Base-by-base conservation (phyloP, 2,888 invertebrate species). In the Diarsia mendica region DNA sequence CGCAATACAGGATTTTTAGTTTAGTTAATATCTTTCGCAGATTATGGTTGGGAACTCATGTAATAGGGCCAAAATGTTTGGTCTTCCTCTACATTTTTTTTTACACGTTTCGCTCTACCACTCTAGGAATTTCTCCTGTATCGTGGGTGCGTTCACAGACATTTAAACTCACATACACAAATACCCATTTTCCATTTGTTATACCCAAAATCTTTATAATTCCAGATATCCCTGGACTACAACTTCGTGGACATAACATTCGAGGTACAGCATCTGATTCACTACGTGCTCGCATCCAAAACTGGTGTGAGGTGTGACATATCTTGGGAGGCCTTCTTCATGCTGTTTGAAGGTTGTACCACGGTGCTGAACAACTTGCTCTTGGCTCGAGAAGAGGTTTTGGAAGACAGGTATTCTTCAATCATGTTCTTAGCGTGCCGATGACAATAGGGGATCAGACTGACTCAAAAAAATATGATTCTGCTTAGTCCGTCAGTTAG, bases 361-460 rank as follows among this genome's bases (percentile, higher is more conserved):
- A 79, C 86, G 0, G 88, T 96, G 2, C 79, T 96, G 76, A 96
- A 96, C 75, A 92, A 91, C 72, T 84, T 96, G 48, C 85, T 96
- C 3, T 72, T 95, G 28, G 92, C 94, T 0, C 92, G 96, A 69
- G 95, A 96, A 67, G 96, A 96, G 79, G 88, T 96, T 67, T 88
- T 96, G 48, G 96, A 96, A 89, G 96, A 96, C 82, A 95, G 96
- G 96, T 63, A 39, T n/a, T n/a, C n/a, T n/a, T n/a, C n/a, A n/a
- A n/a, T n/a, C n/a, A n/a, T n/a, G n/a, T n/a, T n/a, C n/a, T n/a
- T n/a, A n/a, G n/a, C n/a, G n/a, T n/a, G n/a, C n/a, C n/a, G n/a
- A n/a, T n/a, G n/a, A n/a, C n/a, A n/a, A n/a, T n/a, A n/a, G n/a
- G n/a, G n/a, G n/a, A n/a, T n/a, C n/a, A n/a, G n/a, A n/a, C n/a